These are phyloP conservation scores for Rhipidura dahli DNA, from an alignment of 2,113 vertebrate genomes.

Conservation along the genomic window DNA sequence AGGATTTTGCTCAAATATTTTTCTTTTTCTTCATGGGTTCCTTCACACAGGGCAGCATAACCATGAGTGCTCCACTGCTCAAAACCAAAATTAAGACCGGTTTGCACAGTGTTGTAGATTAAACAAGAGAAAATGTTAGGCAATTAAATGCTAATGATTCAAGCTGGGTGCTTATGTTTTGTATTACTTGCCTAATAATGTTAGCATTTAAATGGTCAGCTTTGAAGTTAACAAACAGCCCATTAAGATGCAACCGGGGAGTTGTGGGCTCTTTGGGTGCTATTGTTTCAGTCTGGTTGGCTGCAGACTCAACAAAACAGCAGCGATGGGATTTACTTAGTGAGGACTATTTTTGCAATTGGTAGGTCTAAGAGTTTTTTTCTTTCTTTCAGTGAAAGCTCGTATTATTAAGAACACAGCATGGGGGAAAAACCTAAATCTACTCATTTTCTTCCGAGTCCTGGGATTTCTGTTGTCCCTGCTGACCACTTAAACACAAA, in stretches of 20 bases:
- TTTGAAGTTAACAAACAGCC: slow-evolving; percentile 69
- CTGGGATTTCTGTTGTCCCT: slow-evolving; percentile 55
- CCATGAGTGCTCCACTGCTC: neutral
- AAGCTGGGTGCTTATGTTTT: slow-evolving; percentile 64
- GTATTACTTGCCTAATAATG: slow-evolving; percentile 59
- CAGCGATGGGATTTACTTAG: slow-evolving; percentile 65
- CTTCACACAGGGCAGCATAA: neutral
- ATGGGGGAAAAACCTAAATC: slow-evolving; percentile 67
- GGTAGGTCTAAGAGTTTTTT: neutral
- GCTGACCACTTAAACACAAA: slow-evolving; percentile 53
- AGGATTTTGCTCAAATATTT: neutral
- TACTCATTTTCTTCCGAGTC: slow-evolving; percentile 46
- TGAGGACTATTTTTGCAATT: slow-evolving; percentile 48
- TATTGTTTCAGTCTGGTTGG: slow-evolving; percentile 64
- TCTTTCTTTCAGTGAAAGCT: slow-evolving; percentile 38
- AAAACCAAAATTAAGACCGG: slow-evolving; percentile 14
- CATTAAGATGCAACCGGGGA: slow-evolving; percentile 68
- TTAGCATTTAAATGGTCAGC: slow-evolving; percentile 72
- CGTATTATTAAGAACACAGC: slow-evolving; percentile 45
- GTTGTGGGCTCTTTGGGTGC: slow-evolving; percentile 53
- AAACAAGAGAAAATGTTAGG: slow-evolving; percentile 54
- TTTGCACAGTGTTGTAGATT: slow-evolving; percentile 39
- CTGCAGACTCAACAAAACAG: slow-evolving; percentile 54
- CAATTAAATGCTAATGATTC: slow-evolving; percentile 66
- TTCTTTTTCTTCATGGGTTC: neutral